Evolutionary conservation across 2,113 vertebrate species (phyloP), one percentile per base, ranked within the genome.

Genomic region (Pipra filicauda): DNA sequence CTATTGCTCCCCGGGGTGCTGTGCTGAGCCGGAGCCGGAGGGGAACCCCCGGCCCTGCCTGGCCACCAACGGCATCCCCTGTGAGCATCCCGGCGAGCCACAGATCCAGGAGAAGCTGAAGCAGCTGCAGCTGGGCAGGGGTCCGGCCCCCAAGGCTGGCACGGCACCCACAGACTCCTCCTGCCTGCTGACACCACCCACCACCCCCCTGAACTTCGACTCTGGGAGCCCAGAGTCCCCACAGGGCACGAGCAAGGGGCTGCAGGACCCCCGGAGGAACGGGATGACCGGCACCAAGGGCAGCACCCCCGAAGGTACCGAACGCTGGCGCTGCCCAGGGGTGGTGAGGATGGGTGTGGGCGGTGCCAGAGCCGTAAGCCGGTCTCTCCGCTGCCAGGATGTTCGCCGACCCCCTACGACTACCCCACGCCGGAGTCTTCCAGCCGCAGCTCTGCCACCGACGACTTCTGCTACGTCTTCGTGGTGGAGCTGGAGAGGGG

Each of bases 401-500:
- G 94, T 73, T 62, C 95, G 0, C 93, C 83, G 0, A 88, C 86
- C 3, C 93, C 96, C 1, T 97, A 95, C 33, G 98, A 98, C 23
- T 98, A 98, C 93, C 98, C 98, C 64, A 98, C 98, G 20, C 98
- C 97, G 4, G 98, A 98, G 44, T 98, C 98, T 80, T 98, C 98
- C 90, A 97, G 98, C 97, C 95, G 96, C 93, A 98, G 98, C 97
- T 98, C 98, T 83, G 97, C 98, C 92, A 97, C 98, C 1, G 99
- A 99, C 10, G 98, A 99, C 94, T 98, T 99, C 96, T 99, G 98
- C 98, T 98, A 98, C 39, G 98, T 99, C 94, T 99, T 99, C 73
- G 97, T 98, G 98, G 99, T 99, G 98, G 99, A 99, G 96, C 98
- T 99, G 97, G 98, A 99, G 96, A 98, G 99, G 51, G 99, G 99